These are phyloP conservation scores for Danaus melanippus DNA, from an alignment of 1,140 invertebrate species.

Conservation along the genomic window DNA sequence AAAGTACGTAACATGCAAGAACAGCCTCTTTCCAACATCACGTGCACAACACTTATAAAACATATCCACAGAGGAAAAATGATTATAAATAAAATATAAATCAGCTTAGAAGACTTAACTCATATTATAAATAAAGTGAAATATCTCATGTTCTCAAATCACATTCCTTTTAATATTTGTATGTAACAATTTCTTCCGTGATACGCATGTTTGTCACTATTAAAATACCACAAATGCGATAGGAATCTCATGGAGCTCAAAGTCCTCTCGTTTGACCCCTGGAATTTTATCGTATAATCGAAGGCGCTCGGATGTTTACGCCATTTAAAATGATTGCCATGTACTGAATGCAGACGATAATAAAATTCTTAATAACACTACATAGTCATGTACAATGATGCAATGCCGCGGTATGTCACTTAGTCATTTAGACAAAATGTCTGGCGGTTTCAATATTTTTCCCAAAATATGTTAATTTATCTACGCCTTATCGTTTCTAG, in stretches of 20 bases:
- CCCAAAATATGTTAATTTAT: neutral
- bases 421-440: conserved; percentile 10
- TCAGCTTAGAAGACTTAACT: too few species aligned
- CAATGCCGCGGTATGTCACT: conserved; percentile 13
- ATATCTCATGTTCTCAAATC: too few species aligned
- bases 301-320: conserved; percentile 9
- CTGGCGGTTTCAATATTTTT: neutral
- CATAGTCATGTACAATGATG: conserved; percentile 18
- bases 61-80: too few species aligned
- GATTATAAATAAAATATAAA: too few species aligned
- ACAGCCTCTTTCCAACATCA: too few species aligned
- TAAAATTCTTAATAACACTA: conserved; percentile 17
- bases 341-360: conserved; percentile 7
- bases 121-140: too few species aligned
- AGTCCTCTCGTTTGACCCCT: conserved; percentile 1
- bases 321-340: conserved; percentile 1
- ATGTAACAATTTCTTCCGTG: too few species aligned
- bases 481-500: neutral
- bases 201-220: too few species aligned
- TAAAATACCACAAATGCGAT: too few species aligned
- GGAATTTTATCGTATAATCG: neutral
- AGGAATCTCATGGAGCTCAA: neutral
- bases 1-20: too few species aligned
- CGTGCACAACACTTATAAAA: too few species aligned
- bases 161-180: too few species aligned